phyloP scores from a whole-genome alignment of 2,113 vertebrate genomes.

The Crotalus horridus region DNA sequence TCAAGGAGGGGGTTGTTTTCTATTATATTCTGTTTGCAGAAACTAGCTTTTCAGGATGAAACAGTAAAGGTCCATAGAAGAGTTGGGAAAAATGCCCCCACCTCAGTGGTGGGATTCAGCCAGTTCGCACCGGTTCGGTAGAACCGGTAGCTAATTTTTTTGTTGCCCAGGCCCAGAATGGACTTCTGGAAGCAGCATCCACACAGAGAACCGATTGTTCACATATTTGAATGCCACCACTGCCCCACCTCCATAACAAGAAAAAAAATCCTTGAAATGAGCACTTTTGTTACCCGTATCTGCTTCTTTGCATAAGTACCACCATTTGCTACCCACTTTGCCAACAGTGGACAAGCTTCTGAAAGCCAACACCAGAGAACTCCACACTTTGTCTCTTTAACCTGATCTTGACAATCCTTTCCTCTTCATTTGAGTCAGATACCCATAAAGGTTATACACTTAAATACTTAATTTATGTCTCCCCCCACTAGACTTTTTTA shows the following conservation, averaged over 20 bases:
- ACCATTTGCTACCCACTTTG: not conserved
- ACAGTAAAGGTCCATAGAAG: not conserved
- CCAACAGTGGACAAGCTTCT: not conserved
- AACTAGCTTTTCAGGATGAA: not conserved
- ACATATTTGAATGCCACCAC: no score
- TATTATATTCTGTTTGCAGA: not conserved
- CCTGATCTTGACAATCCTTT: not conserved
- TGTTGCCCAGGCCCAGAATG: no score
- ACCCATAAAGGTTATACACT: not conserved
- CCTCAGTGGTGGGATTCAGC: no score
- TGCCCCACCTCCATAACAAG: not conserved
- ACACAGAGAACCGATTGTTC: no score
- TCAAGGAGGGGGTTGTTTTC: not conserved
- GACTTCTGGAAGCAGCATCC: no score
- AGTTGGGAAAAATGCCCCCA: not conserved
- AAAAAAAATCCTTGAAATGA: not conserved
- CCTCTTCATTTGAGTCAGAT: not conserved
- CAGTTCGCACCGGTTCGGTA: no score
- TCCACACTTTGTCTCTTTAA: not conserved
- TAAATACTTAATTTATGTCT: not conserved
- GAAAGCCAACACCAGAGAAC: not conserved
- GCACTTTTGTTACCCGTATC: not conserved
- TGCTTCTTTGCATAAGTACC: not conserved
- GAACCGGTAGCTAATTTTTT: no score
- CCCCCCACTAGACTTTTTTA: not conserved